Base-by-base conservation (phyloP, 2,888 invertebrate species). In the Tachina grossa region DNA sequence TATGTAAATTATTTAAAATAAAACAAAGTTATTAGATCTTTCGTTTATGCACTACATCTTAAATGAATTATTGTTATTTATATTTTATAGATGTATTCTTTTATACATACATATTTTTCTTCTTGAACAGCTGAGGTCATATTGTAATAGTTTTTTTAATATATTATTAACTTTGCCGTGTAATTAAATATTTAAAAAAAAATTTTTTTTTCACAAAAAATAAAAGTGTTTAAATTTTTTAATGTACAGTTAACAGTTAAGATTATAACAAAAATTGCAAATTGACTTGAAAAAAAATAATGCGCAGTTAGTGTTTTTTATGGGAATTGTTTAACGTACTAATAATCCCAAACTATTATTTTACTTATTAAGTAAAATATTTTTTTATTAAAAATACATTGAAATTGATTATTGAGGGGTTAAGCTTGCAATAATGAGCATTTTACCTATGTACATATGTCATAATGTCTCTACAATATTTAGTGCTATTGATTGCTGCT, bases 121-220 rank as follows among this genome's bases (percentile, higher is more conserved):
- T 77, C n/a, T 68, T 59, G 5, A 76, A 66, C 39, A 66, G 57
- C 14, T 57, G 41, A 59, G 68, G 77, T 68, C 68, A 68, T 68
- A 77, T 77, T 77, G 68, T 77, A 68, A 77, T 77, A 68, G 49
- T 57, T 66, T 66, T 74, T 61, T 76, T 63, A 61, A 63, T 49
- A 13, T 77, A 31, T 49, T 68, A 39, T 45, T 41, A 66, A 41
- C 49, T 68, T 59, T 68, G 55, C 11, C 45, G 45, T 57, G 57
- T 57, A 43, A 57, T 31, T 57, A 45, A 9, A 55, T 72, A 57
- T n/a, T 68, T 77, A 22, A 71, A 71, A 45, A 45, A 57, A 71
- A 43, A n/a, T 51, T 22, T 16, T 45, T 76, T 76, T 75, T 47
- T 57, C 39, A 55, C 66, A 53, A 66, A 53, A 2, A 66, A n/a